phyloP scores from a whole-genome alignment of 1,140 invertebrate species.

The Oedothorax gibbosus region DNA sequence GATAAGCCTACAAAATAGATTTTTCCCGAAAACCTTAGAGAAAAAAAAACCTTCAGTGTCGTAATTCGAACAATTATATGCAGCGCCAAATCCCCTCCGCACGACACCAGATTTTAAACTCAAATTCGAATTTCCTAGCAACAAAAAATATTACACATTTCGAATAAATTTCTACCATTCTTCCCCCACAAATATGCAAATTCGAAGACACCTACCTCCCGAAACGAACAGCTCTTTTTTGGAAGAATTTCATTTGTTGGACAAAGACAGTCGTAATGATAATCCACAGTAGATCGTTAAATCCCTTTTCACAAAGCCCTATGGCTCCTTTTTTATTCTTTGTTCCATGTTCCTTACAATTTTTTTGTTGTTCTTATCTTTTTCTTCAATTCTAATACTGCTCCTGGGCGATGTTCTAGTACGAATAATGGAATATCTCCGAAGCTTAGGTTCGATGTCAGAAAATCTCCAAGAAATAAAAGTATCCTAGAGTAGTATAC shows the following conservation, averaged over 20 bases:
- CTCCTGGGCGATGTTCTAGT: conserved; percentile 31
- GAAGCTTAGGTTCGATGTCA: conserved; percentile 52
- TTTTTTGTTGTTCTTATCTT: too few species aligned
- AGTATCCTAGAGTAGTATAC: neutral
- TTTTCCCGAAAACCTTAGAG: too few species aligned
- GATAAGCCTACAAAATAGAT: too few species aligned
- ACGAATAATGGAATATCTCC: conserved; percentile 26
- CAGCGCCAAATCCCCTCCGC: too few species aligned
- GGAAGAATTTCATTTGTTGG: conserved; percentile 16
- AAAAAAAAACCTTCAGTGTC: too few species aligned
- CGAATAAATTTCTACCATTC: neutral
- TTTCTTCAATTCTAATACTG: conserved; percentile 8
- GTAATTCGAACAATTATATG: too few species aligned
- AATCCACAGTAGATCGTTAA: conserved; percentile 48
- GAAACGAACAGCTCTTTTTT: neutral
- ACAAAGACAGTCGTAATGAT: conserved; percentile 38
- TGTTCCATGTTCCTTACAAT: neutral
- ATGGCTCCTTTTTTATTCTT: neutral
- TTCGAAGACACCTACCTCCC: neutral
- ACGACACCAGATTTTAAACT: neutral
- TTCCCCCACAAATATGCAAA: conserved; percentile 20
- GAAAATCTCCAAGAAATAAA: neutral
- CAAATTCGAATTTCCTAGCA: neutral
- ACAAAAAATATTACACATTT: neutral
- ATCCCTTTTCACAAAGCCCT: conserved; percentile 31